These are phyloP conservation scores for Polydesmus complanatus DNA, from an alignment of 2,888 invertebrate species.

Conservation along the genomic window DNA sequence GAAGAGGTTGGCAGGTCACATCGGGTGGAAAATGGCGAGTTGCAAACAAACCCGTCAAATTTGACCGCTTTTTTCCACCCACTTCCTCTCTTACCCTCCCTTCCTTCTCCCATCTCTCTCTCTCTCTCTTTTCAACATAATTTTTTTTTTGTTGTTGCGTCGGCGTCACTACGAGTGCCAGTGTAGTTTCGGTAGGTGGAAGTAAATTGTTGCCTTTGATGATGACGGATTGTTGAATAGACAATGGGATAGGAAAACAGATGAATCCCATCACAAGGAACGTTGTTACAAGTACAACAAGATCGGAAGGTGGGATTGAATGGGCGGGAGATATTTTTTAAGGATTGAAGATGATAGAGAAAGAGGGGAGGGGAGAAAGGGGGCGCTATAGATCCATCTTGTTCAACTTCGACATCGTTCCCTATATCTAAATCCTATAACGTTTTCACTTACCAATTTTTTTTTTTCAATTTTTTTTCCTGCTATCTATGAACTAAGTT, in stretches of 20 bases:
- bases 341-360: too few species aligned
- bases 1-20: background rate
- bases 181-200: background rate
- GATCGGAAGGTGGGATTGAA: too few species aligned
- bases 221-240: conserved; percentile 12
- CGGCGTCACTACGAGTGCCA: background rate
- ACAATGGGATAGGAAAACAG: conserved; percentile 10
- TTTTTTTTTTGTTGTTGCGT: background rate
- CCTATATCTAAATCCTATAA: background rate
- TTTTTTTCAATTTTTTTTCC: background rate
- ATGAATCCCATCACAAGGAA: conserved; percentile 6
- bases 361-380: background rate
- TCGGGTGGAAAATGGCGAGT: background rate
- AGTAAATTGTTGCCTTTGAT: conserved; percentile 1
- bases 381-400: background rate
- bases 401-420: background rate
- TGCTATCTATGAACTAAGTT: too few species aligned
- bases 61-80: background rate
- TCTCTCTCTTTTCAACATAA: background rate
- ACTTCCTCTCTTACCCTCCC: background rate
- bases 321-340: background rate
- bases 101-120: background rate
- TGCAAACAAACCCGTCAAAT: background rate
- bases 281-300: background rate
- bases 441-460: background rate